These are phyloP conservation scores for Norana najaformis DNA, from an alignment of 2,888 invertebrate species.

Conservation along the genomic window DNA sequence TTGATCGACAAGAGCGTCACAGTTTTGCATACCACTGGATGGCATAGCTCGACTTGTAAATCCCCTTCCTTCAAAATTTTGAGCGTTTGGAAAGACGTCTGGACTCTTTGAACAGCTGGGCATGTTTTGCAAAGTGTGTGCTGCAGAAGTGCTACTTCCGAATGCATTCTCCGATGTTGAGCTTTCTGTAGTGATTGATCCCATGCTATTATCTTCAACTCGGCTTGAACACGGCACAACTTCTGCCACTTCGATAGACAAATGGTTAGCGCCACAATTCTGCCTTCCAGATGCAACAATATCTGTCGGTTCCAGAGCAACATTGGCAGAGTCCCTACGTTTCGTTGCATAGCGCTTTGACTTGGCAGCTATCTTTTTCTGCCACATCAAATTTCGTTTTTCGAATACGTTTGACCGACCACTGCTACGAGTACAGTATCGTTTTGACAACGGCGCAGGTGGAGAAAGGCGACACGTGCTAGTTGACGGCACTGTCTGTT, in stretches of 20 bases:
- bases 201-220: neutral
- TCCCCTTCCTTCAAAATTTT: neutral
- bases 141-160: neutral
- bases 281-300: neutral
- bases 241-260: neutral
- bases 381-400: neutral
- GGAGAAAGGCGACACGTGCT: neutral
- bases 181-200: neutral
- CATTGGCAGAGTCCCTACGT: neutral
- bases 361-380: neutral
- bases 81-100: conserved; percentile 5
- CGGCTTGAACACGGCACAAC: neutral
- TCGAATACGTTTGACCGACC: neutral
- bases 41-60: neutral
- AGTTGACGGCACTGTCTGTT: neutral
- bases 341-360: neutral
- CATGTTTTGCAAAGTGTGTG: neutral
- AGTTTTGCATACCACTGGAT: neutral
- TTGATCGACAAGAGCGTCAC: neutral
- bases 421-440: neutral
- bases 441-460: neutral
- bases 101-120: conserved; percentile 5
- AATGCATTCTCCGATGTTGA: neutral
- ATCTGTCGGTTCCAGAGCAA: neutral
- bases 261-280: neutral